Evolutionary conservation across 2,113 vertebrate genomes (phyloP).

Genomic region (Struthidea cinerea): DNA sequence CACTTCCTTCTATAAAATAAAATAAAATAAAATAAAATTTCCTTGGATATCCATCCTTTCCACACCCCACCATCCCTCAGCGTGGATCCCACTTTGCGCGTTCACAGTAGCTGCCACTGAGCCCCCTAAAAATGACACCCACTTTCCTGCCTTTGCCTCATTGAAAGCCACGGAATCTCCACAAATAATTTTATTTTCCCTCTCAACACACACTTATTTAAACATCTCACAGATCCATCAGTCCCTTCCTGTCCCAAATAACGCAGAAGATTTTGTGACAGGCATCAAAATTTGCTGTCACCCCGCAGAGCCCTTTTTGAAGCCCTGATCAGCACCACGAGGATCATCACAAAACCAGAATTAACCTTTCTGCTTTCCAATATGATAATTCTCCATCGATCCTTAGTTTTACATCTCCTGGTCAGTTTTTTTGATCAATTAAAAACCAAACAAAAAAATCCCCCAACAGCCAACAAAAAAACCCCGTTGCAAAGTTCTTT

Average conservation of each 20-base stretch:
- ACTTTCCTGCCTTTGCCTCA: not conserved
- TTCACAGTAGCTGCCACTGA: not conserved
- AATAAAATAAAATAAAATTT: not conserved
- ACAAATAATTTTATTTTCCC: not conserved
- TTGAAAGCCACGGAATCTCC: not conserved
- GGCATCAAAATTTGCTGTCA: not conserved
- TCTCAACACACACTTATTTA: not conserved
- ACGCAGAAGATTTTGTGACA: not conserved
- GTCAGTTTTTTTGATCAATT: not conserved
- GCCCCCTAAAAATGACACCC: not conserved
- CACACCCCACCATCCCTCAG: not conserved
- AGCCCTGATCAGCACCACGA: not conserved
- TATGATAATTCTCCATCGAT: not conserved
- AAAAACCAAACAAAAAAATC: not conserved
- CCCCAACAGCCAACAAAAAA: not conserved
- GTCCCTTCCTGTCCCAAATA: not conserved
- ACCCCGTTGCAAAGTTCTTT: not conserved
- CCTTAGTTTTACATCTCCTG: not conserved
- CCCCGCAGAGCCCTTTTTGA: not conserved
- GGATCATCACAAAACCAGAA: not conserved
- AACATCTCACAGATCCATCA: not conserved
- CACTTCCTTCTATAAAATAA: no score
- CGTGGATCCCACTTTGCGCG: not conserved
- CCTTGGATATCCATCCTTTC: not conserved
- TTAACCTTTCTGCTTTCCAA: not conserved